Percentiles rank a stretch among this genome's conserved stretches.
Conservation (phyloP, 2,113 vertebrate genomes). For the Lycaon pictus region DNA sequence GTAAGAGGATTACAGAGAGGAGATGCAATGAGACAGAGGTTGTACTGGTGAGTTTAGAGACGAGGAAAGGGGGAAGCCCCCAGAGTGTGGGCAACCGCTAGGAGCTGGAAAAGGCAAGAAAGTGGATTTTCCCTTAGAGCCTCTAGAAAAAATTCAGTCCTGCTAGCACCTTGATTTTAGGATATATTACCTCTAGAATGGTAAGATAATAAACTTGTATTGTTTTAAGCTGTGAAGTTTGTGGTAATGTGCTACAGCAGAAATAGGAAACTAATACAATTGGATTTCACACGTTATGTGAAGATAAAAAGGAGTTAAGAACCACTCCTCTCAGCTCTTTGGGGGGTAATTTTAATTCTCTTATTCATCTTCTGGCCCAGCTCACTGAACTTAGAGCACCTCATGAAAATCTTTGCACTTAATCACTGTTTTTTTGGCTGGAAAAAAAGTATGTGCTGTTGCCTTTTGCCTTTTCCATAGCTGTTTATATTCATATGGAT, state of each 20-base stretch:
- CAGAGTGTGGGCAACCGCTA: neutral
- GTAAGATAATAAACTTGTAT: neutral
- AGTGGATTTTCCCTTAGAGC: neutral
- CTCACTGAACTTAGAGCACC: neutral
- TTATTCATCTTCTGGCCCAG: neutral
- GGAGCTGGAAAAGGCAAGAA: neutral
- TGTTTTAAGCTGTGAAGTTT: neutral
- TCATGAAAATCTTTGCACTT: slow-evolving; percentile 51
- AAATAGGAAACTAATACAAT: neutral
- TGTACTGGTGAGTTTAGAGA: neutral
- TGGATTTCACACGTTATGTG: neutral
- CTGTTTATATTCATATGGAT: slow-evolving; percentile 14
- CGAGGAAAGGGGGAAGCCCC: neutral
- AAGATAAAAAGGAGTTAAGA: neutral
- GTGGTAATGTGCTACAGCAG: neutral
- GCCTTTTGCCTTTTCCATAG: slow-evolving; percentile 2
- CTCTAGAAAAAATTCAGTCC: neutral
- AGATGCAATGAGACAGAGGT: neutral
- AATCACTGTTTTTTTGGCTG: slow-evolving; percentile 7
- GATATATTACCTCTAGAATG: slow-evolving; percentile 1
- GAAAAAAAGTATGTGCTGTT: neutral
- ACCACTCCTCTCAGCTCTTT: neutral
- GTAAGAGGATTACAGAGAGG: neutral
- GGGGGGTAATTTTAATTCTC: neutral
- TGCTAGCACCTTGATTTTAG: neutral